Percentiles rank a stretch among this genome's conserved stretches.
These are phyloP conservation scores for Zingel zingel DNA, from an alignment of 2,113 vertebrate genomes.

Conservation along the genomic window DNA sequence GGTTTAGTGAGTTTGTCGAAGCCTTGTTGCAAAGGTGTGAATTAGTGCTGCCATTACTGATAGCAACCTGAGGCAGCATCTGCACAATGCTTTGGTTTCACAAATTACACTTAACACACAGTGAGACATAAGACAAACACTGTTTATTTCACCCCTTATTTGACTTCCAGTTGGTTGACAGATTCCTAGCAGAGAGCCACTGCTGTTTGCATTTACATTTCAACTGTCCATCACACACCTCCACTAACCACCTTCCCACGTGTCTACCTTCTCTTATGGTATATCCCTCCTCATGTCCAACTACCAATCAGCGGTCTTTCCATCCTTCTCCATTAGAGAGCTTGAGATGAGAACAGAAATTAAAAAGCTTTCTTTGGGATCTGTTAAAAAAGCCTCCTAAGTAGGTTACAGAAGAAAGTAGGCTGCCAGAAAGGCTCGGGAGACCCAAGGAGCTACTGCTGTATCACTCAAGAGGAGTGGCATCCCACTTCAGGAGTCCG, in stretches of 20 bases:
- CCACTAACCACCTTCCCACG: conserved; percentile 5
- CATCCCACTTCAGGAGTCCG: conserved; percentile 76
- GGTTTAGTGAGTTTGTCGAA: not conserved
- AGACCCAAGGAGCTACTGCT: conserved; percentile 77
- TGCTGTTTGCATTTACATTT: not conserved
- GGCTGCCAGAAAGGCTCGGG: conserved; percentile 79
- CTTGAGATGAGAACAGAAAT: conserved; percentile 71
- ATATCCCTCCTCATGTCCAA: conserved; percentile 48
- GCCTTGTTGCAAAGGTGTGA: not conserved
- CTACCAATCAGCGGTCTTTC: conserved; percentile 64
- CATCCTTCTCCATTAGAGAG: conserved; percentile 60
- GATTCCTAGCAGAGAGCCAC: not conserved
- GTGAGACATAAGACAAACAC: conserved; percentile 1
- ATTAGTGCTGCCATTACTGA: not conserved
- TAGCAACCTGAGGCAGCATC: not conserved
- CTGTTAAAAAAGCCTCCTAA: conserved; percentile 83
- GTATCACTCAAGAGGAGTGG: conserved; percentile 75
- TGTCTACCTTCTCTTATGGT: conserved; percentile 31
- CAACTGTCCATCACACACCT: conserved; percentile 1
- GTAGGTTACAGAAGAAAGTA: conserved; percentile 86
- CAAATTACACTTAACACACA: not conserved
- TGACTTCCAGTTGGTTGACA: conserved; percentile 4
- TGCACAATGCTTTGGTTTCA: conserved; percentile 6
- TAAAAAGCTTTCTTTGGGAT: conserved; percentile 82
- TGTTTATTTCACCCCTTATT: conserved; percentile 12